Base-by-base conservation (phyloP, 2,888 invertebrate genomes). In the Therioaphis trifolii region DNA sequence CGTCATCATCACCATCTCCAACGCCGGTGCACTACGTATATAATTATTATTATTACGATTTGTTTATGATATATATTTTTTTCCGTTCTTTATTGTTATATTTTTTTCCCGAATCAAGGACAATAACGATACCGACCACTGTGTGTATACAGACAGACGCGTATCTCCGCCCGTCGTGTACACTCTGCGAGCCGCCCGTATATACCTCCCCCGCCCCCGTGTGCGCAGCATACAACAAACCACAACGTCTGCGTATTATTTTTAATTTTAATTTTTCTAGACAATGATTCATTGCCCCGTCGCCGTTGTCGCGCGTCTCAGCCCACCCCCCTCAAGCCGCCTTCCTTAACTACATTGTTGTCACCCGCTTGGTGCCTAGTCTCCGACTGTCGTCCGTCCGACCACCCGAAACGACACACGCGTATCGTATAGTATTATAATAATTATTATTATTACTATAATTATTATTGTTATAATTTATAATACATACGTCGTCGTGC, bases 11-110 rank as follows among this genome's bases (percentile, higher is more conserved):
- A 76, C 18, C n/a, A 49, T 49, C 14, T n/a, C 63, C 77, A 52
- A 35, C 66, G 24, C 52, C 4, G 49, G n/a, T n/a, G 15, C n/a
- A 29, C 29, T 43, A 7, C n/a, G n/a, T n/a, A n/a, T n/a, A n/a
- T n/a, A n/a, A n/a, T n/a, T 29, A 76, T 80, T 21, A 80, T 72
- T 80, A 71, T 80, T 69, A 78, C 68, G 12, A 69, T 78, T n/a
- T 29, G 43, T 79, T 43, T 79, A 58, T 18, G 27, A 46, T 63
- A 35, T 35, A 35, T 24, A 43, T 76, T 43, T 46, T 76, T 46
- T 49, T 40, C 21, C 5, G 40, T 74, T 55, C 55, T 58, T 63
- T 76, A 76, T 27, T 75, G 43, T 46, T 61, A 29, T 21, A 46
- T 55, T 35, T 24, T 58, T 35, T n/a, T 55, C 7, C 27, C 3